Percentiles rank a stretch among this genome's conserved stretches.
Conservation (phyloP, 2,888 invertebrate genomes). For the Spatulosminthurus flaviceps region DNA sequence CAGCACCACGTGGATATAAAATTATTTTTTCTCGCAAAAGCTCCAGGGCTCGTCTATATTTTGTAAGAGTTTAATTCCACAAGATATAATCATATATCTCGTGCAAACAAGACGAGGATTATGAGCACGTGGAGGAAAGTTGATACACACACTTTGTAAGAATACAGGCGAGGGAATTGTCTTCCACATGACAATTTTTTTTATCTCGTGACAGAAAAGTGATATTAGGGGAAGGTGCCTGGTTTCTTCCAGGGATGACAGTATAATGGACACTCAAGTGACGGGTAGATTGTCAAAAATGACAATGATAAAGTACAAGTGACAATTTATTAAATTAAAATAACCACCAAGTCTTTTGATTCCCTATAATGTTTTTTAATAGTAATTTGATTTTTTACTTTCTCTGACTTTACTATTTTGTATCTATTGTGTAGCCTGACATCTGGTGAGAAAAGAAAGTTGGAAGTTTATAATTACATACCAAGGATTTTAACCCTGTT, state of each 20-base stretch:
- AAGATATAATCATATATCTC: not conserved
- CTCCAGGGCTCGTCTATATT: too few relatives aligned
- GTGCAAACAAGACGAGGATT: not conserved
- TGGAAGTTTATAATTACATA: too few relatives aligned
- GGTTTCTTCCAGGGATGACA: not conserved
- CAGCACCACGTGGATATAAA: too few relatives aligned
- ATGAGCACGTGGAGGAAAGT: not conserved
- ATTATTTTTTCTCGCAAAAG: too few relatives aligned
- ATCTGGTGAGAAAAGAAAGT: too few relatives aligned
- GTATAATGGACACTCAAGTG: not conserved
- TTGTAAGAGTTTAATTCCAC: too few relatives aligned
- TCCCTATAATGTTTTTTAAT: too few relatives aligned
- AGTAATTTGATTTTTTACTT: too few relatives aligned
- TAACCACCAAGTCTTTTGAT: too few relatives aligned
- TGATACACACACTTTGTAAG: not conserved
- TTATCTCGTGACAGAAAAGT: not conserved
- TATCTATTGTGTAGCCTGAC: too few relatives aligned
- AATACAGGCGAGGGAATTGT: not conserved
- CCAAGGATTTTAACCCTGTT: too few relatives aligned
- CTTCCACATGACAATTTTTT: not conserved
- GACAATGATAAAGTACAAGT: not conserved
- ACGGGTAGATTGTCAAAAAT: not conserved
- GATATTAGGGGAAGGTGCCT: not conserved
- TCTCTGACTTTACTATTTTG: too few relatives aligned
- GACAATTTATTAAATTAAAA: conserved; percentile 7